These are phyloP conservation scores for Morpho helenor DNA, from an alignment of 2,888 invertebrate species.

Conservation along the genomic window DNA sequence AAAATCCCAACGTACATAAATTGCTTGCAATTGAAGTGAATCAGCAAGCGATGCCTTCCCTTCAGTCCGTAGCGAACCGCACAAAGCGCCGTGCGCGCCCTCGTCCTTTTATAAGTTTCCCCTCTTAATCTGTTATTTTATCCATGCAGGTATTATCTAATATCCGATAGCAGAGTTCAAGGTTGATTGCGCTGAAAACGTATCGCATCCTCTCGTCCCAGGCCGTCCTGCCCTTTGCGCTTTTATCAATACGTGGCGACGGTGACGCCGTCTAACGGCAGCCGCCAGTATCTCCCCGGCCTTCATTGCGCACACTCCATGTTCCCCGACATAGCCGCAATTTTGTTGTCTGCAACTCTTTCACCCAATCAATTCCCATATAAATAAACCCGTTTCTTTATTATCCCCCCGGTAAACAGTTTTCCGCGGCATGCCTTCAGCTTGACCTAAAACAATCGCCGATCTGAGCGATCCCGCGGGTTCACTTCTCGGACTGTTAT, in stretches of 20 bases:
- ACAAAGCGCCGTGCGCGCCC: conserved; percentile 1
- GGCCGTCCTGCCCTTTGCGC: conserved; percentile 55
- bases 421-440: conserved; percentile 4
- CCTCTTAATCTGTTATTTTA: conserved; percentile 29
- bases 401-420: conserved; percentile 34
- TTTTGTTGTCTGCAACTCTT: conserved; percentile 42
- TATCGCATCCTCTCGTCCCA: conserved; percentile 31
- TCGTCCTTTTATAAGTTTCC: conserved; percentile 1
- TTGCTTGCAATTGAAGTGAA: conserved; percentile 14
- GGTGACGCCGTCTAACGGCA: conserved; percentile 61
- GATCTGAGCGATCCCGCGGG: conserved; percentile 29
- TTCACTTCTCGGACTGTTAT: conserved; percentile 32
- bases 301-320: conserved; percentile 70
- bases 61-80: conserved; percentile 6
- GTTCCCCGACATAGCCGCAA: conserved; percentile 57
- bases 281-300: conserved; percentile 52
- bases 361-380: conserved; percentile 54
- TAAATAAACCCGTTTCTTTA: conserved; percentile 41
- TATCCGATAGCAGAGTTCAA: conserved; percentile 69
- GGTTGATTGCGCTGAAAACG: conserved; percentile 60
- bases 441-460: neutral
- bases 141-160: conserved; percentile 58
- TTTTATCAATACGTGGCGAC: conserved; percentile 64
- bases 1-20: conserved; percentile 15
- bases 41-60: conserved; percentile 1